Evolutionary conservation across 2,797 vertebrate genomes (phyloP).

Genomic region (Chloroceryle amazona): DNA sequence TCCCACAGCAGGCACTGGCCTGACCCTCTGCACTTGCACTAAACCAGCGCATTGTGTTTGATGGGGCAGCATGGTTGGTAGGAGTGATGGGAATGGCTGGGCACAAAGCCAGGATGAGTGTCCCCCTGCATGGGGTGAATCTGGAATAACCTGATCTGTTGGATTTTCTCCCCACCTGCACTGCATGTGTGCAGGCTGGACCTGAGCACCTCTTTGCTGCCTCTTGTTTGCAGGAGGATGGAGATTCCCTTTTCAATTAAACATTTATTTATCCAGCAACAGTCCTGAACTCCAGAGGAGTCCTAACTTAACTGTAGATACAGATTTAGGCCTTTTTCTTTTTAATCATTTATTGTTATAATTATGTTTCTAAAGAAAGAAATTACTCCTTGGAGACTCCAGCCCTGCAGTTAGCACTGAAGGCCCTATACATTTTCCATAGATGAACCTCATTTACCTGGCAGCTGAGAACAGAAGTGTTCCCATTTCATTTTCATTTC

Average conservation of each 20-base stretch:
- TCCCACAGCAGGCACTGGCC: not conserved
- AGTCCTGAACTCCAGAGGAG: not conserved
- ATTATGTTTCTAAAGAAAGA: not conserved
- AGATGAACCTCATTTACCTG: not conserved
- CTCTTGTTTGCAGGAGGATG: not conserved
- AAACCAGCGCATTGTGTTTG: fast-evolving
- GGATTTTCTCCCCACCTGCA: not conserved
- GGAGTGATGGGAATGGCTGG: fast-evolving
- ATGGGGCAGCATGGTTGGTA: not conserved
- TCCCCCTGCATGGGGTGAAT: not conserved
- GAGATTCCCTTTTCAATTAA: not conserved
- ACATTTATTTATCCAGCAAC: slow-evolving; percentile 7
- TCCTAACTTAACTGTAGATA: not conserved
- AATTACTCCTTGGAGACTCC: slow-evolving; percentile 2
- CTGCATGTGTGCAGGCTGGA: not conserved
- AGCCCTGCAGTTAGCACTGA: not conserved
- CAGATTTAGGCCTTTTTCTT: slow-evolving; percentile 4
- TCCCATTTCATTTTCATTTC: not conserved
- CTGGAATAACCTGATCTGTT: not conserved
- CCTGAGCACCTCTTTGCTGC: fast-evolving
- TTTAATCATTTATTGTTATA: slow-evolving; percentile 19
- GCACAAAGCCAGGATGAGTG: not conserved
- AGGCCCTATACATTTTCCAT: not conserved
- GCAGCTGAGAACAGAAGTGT: not conserved
- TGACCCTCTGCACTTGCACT: not conserved